Conservation (phyloP, 2,797 vertebrate genomes). For the Gallinago stenura region DNA sequence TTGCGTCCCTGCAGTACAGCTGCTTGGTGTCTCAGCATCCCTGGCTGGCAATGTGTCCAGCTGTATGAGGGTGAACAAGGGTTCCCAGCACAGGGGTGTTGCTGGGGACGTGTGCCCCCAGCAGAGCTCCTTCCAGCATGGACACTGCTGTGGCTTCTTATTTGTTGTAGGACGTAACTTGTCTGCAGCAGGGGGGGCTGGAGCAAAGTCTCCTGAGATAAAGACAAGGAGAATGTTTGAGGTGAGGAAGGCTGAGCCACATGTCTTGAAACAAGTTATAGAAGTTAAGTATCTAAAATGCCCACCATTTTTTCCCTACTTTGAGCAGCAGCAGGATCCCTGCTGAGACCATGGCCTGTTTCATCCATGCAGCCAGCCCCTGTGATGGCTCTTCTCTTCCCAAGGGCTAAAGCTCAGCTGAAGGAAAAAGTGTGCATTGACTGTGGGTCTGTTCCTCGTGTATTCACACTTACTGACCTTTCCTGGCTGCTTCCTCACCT, state of each 20-base stretch:
- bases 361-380: not conserved
- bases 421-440: not conserved
- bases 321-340: not conserved
- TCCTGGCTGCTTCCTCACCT: not conserved
- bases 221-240: not conserved
- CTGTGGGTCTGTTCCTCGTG: not conserved
- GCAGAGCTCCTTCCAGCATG: not conserved
- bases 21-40: not conserved
- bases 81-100: not conserved
- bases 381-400: not conserved
- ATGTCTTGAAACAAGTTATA: not conserved
- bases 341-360: not conserved
- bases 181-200: not conserved
- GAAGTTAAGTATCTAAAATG: not conserved
- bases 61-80: fast-evolving
- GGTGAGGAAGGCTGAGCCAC: not conserved
- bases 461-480: not conserved
- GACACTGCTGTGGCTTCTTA: not conserved
- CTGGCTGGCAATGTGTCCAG: not conserved
- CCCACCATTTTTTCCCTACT: fast-evolving
- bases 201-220: not conserved
- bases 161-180: fast-evolving
- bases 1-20: not conserved
- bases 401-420: fast-evolving
- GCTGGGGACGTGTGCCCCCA: too few relatives aligned